Evolutionary conservation across 2,113 vertebrate genomes (phyloP), one percentile per base, ranked within the genome.

Genomic region (Oxyura jamaicensis): DNA sequence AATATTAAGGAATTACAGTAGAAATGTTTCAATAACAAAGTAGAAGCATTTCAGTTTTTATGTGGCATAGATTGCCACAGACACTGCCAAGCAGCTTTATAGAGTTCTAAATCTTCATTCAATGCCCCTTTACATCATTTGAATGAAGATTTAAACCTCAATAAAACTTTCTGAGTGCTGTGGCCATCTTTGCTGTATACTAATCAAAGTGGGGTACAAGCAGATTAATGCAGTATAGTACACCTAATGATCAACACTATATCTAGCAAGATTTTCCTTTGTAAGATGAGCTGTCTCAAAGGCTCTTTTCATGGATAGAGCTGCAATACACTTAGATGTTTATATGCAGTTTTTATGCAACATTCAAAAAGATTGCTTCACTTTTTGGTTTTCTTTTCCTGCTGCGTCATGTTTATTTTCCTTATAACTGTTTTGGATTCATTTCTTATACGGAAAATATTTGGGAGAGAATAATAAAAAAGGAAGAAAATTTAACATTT

Each of bases 61-160:
- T 95, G 89, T 92, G 91, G 93, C 96, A 92, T 94, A 94, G 91
- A 94, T 95, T 95, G 96, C 91, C 89, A 95, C 86, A 92, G 94
- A 95, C 87, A 95, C 93, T 95, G 94, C 95, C 92, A 95, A 93
- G 81, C 89, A 84, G 95, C 88, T 97, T 97, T 96, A 97, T 94
- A 78, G 96, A 95, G 84, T 93, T 96, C 94, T 97, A 97, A 96
- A 97, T 97, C 96, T 97, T 96, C 90, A 93, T 96, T 95, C 97
- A 88, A 29, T 80, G 77, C 91, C 95, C 93, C 77, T 97, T 96
- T 96, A 91, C 80, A 97, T 97, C 91, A 94, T 95, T 94, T 92
- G 77, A 96, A 97, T 91, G 91, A 95, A 96, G 96, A 96, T 97
- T 96, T 96, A 97, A 96, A 83, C 91, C 86, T 92, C 95, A 95